Evolutionary conservation across 2,113 vertebrate species (phyloP), one percentile per base, ranked within the genome.

Genomic region (Otocyon megalotis): DNA sequence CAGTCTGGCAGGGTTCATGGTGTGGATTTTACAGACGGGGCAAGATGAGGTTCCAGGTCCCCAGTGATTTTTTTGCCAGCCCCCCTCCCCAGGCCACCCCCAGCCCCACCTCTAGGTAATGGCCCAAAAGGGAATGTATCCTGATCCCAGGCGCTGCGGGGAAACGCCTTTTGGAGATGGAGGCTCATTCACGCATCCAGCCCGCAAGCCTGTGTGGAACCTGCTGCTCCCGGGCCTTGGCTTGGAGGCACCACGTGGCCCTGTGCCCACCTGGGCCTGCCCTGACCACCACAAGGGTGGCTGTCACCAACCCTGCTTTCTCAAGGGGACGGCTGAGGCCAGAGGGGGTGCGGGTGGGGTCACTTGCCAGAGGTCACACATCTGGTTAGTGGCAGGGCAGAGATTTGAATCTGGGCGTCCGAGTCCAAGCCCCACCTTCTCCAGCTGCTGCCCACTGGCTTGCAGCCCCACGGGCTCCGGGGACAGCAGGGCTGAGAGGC

Each of bases 71-170:
- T 1, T 28, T n/a, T 53, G 56, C 14, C 3, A 22, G 17, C 12
- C 6, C 19, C 0, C 71, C 43, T 43, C 43, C 43, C 43, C 43
- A 43, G 43, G 6, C 43, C 43, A 7, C 43, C 43, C 43, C 43
- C 43, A 43, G 43, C 4, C 76, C 35, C 30, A 65, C 9, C 48
- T 83, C 80, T 3, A 16, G 53, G 3, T 19, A 22, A 16, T 1
- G 12, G 56, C 62, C 15, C 1, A 0, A 20, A 30, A 0, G 6
- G 35, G 74, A 15, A 8, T 0, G 0, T 3, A 4, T 32, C 60
- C 3, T 3, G 16, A 32, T 5, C 13, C 54, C 58, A 0, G 50
- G 5, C 5, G 8, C 32, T 6, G 1, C 0, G 11, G 19, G 56
- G 56, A 16, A 35, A 71, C 3, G 13, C 14, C 16, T n/a, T 32